A percentile compares a stretch with the other conserved stretches of the same genome.
These are phyloP conservation scores for Rhynchomys soricoides DNA, from an alignment of 2,113 vertebrate species.

Conservation along the genomic window DNA sequence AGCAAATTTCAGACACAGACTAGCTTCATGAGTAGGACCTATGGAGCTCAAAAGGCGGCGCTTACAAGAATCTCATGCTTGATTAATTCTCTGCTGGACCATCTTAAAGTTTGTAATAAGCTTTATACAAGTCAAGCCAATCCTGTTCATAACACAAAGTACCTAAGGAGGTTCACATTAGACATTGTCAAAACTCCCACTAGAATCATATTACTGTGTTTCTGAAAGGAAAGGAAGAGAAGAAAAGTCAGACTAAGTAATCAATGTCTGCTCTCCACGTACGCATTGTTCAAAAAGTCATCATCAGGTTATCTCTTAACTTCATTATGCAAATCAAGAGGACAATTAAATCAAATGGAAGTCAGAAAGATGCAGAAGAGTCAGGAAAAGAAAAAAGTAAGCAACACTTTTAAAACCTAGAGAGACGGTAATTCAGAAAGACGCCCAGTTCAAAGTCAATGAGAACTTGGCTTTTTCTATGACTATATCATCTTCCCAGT, in stretches of 20 bases:
- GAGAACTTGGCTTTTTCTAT: constrained; percentile 68
- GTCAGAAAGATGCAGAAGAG: constrained; percentile 40
- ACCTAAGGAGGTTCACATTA: not conserved
- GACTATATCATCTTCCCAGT: constrained; percentile 75
- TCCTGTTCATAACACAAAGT: not conserved
- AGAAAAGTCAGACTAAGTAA: not conserved
- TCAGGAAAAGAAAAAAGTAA: constrained; percentile 55
- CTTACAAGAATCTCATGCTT: not conserved
- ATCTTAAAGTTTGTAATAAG: not conserved
- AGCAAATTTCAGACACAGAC: not conserved
- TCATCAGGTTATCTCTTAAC: constrained; percentile 63
- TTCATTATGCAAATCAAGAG: constrained; percentile 54
- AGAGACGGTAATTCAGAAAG: constrained; percentile 64
- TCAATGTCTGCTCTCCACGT: constrained; percentile 14
- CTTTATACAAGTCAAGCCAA: constrained; percentile 9
- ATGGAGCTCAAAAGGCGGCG: not conserved
- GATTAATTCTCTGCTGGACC: not conserved
- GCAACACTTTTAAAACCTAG: constrained; percentile 40
- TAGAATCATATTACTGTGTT: not conserved
- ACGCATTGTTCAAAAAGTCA: constrained; percentile 6
- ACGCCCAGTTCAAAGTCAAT: constrained; percentile 69
- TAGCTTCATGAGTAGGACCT: not conserved
- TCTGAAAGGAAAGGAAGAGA: not conserved
- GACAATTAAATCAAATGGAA: constrained; percentile 47
- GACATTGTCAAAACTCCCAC: not conserved